Conservation (phyloP, 2,888 invertebrate genomes). For the Masnerella sp. region DNA sequence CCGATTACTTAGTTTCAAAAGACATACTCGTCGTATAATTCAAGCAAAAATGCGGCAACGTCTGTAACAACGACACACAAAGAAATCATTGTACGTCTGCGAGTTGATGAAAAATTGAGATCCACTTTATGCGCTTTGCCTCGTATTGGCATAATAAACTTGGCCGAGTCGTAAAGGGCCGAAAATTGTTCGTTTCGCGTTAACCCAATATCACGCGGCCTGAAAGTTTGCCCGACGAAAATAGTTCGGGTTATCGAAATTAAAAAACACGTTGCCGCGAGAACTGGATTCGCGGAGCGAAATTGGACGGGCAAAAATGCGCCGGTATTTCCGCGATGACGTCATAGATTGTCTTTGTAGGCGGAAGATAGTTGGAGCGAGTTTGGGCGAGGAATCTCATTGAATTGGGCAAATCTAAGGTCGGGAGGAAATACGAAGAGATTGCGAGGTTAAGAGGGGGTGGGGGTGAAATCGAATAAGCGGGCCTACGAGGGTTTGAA, state of each 20-base stretch:
- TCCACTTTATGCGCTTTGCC: constrained; percentile 17
- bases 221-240: constrained; percentile 5
- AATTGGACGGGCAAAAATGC: constrained; percentile 11
- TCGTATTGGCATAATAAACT: constrained; percentile 28
- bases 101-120: constrained; percentile 22
- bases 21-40: constrained; percentile 44
- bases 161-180: constrained; percentile 2
- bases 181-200: constrained; percentile 18
- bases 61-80: constrained; percentile 17
- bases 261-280: background rate
- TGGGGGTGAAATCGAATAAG: constrained; percentile 60
- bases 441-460: constrained; percentile 39
- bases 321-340: constrained; percentile 2
- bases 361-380: constrained; percentile 10
- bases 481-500: constrained; percentile 29
- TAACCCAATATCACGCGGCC: constrained; percentile 1
- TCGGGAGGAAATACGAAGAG: constrained; percentile 56
- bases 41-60: constrained; percentile 38
- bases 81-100: constrained; percentile 29
- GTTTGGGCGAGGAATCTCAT: constrained; percentile 49
- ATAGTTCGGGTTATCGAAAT: constrained; percentile 5
- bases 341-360: constrained; percentile 38
- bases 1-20: constrained; percentile 48
- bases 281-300: background rate
- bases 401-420: constrained; percentile 54